Evolutionary conservation across 2,888 invertebrate species (phyloP), one percentile per base, ranked within the genome.

Genomic region (Tenthredo mesomela): DNA sequence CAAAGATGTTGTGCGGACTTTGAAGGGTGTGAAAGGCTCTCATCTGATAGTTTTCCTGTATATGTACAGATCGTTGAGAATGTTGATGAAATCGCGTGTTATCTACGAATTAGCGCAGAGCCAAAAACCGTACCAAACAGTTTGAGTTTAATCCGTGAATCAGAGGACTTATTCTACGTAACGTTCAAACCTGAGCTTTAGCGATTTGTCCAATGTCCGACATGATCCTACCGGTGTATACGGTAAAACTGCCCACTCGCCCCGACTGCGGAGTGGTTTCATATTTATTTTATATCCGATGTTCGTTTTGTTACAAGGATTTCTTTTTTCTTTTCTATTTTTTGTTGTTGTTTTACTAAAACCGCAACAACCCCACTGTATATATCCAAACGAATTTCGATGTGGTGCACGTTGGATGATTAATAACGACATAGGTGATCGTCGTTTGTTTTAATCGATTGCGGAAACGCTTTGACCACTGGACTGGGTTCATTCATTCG

Each of bases 401-500:
- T 18, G 33, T 29, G 33, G 33, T 29, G 33, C 67, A 33, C 33
- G 33, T 33, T 67, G 33, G 67, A 33, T 67, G 67, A 33, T 67
- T 33, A 67, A 67, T 67, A 67, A 67, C 67, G 67, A 33, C 67
- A 29, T 67, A 33, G 67, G 67, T 37, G 71, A 40, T 73, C 71
- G 71, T 73, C 71, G 71, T n/a, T 43, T 43, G 43, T 43, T 25
- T 43, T 43, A 73, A 73, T 73, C 43, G 71, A 73, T 43, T 43
- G 71, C 43, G 43, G 25, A 73, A 73, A 43, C 3, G 71, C 71
- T 73, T 43, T 73, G 71, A 73, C 71, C 71, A 73, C 10, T 70
- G 33, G 71, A 43, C n/a, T 33, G n/a, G 29, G 67, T 33, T 67
- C 33, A 67, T 67, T 33, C 67, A 12, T n/a, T n/a, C n/a, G n/a